phyloP scores from a whole-genome alignment of 2,888 invertebrate species.

The Heliconius erato region DNA sequence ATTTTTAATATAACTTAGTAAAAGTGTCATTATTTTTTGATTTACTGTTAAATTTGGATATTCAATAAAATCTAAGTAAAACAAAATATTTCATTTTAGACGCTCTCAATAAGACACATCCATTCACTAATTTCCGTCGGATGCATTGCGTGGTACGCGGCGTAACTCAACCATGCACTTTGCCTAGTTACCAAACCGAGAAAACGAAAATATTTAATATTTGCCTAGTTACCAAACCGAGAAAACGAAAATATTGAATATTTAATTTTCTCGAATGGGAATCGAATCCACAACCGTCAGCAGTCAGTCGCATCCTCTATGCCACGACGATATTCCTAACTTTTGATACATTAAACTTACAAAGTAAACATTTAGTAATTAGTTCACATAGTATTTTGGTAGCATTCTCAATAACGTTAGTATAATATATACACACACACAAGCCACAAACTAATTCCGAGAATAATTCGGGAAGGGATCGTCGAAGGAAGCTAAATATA shows the following conservation, averaged over 20 bases:
- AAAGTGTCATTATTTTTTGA: too few relatives aligned
- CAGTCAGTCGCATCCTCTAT: neutral
- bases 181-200: too few relatives aligned
- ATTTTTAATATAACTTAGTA: neutral
- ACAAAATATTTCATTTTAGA: neutral
- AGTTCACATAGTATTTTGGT: constrained; percentile 14
- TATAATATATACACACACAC: constrained; percentile 2
- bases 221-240: neutral
- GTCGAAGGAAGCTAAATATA: constrained; percentile 29
- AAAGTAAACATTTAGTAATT: constrained; percentile 1
- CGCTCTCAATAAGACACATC: neutral
- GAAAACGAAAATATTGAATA: neutral
- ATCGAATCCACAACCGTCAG: neutral
- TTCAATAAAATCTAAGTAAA: neutral
- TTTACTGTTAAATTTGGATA: too few relatives aligned
- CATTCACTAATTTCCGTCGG: neutral
- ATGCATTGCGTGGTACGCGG: neutral
- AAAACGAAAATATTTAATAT: neutral
- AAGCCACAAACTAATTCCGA: constrained; percentile 28
- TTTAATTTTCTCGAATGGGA: neutral
- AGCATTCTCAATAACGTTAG: constrained; percentile 3
- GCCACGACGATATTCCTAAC: neutral
- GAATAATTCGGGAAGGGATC: constrained; percentile 30
- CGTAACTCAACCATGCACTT: neutral
- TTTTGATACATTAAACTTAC: neutral